These are phyloP conservation scores for Hippocampus mohnikei DNA, from an alignment of 2,113 vertebrate genomes.

Conservation along the genomic window DNA sequence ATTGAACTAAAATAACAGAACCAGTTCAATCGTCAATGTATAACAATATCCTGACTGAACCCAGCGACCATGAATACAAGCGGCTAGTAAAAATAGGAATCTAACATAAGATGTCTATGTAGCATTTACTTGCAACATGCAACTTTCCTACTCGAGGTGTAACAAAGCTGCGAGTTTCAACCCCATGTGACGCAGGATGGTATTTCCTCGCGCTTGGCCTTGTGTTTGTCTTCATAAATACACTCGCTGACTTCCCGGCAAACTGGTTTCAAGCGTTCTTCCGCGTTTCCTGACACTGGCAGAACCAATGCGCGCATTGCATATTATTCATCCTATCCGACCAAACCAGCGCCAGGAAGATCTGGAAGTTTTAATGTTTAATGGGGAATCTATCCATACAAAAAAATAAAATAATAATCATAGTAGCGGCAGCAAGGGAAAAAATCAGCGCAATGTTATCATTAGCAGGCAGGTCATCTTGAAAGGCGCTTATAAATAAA, in stretches of 20 bases:
- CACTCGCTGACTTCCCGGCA: conserved; percentile 31
- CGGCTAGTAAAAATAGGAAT: conserved; percentile 10
- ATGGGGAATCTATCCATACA: conserved; percentile 16
- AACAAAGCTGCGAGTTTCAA: conserved; percentile 8
- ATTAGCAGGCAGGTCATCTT: conserved; percentile 43
- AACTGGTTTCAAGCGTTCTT: conserved; percentile 31
- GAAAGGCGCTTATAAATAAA: too few species aligned
- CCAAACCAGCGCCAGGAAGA: conserved; percentile 25
- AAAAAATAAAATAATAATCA: neutral
- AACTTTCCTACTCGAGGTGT: neutral
- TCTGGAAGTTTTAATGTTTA: conserved; percentile 41
- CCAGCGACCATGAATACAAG: neutral
- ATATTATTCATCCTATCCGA: conserved; percentile 44
- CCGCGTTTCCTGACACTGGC: conserved; percentile 49
- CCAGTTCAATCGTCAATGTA: neutral
- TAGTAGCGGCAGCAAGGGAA: neutral
- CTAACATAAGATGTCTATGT: conserved; percentile 1
- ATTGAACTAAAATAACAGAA: too few species aligned
- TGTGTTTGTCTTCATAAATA: conserved; percentile 38
- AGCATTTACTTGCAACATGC: neutral
- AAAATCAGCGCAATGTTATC: conserved; percentile 48
- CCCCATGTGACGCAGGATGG: conserved; percentile 6
- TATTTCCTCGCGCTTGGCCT: conserved; percentile 14
- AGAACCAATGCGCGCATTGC: conserved; percentile 20
- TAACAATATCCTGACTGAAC: neutral